Percentiles rank a stretch among this genome's conserved stretches.
phyloP scores from a whole-genome alignment of 2,797 vertebrate genomes.

The Poeciliopsis paucimaculata region DNA sequence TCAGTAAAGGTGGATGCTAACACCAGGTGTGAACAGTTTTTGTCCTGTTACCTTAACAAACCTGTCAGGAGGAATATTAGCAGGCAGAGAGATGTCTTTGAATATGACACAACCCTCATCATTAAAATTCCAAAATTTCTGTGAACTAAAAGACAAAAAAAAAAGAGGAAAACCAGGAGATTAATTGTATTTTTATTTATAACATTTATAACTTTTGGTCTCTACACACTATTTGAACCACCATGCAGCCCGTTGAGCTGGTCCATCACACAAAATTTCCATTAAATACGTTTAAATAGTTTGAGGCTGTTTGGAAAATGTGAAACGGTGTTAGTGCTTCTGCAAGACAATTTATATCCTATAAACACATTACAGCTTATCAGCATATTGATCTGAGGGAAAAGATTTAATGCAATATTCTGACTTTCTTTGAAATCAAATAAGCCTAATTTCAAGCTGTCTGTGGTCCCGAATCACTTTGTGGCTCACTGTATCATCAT shows the following conservation, averaged over 20 bases:
- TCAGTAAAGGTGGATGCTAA: neutral
- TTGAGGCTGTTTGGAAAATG: neutral
- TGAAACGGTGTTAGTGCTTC: neutral
- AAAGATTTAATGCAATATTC: neutral
- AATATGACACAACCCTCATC: slow-evolving; percentile 54
- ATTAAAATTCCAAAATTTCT: slow-evolving; percentile 37
- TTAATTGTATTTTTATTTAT: neutral
- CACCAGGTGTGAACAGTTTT: neutral
- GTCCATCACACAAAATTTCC: neutral
- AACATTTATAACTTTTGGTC: neutral
- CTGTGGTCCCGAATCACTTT: neutral
- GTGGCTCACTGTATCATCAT: neutral
- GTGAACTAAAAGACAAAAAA: slow-evolving; percentile 30
- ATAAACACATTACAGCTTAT: neutral
- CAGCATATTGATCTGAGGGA: neutral
- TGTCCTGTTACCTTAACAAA: slow-evolving; percentile 11
- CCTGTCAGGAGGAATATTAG: slow-evolving; percentile 38
- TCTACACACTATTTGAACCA: neutral
- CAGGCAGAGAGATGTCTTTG: slow-evolving; percentile 19
- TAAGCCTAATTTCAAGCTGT: neutral
- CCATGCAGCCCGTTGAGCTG: neutral
- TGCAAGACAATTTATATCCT: neutral
- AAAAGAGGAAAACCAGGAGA: neutral
- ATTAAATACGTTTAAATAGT: neutral
- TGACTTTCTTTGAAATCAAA: neutral